Evolutionary conservation across 2,888 invertebrate genomes (phyloP), one percentile per base, ranked within the genome.

Genomic region (Sarcophaga caerulescens): DNA sequence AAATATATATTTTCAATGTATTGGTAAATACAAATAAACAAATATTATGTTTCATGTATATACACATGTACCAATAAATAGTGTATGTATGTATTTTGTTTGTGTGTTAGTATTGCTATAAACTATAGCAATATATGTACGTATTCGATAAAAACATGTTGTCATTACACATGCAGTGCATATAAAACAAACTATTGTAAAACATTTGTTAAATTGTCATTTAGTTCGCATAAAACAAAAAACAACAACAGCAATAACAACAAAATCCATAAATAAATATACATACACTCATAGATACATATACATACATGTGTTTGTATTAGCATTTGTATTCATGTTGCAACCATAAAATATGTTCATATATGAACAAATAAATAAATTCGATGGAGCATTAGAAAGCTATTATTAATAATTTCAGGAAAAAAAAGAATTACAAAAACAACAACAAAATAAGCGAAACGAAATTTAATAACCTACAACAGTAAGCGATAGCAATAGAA

Each of bases 131-230:
- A 74, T 59, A 21, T 23, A 62, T 8, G 35, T 69, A 45, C 12
- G 68, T 62, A 68, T 73, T 57, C 23, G 68, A 74, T 62, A 78
- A 74, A 21, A 74, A 78, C 78, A 83, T 83, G 73, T 83, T 83
- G 73, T 74, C 71, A 25, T 45, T 63, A 68, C 57, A 83, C 57
- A 78, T 83, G 78, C 78, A 69, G 62, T 63, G 73, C 68, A 78
- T 83, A 78, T 78, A 23, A 74, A 78, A 83, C 68, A 74, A 74
- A 83, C 60, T 68, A 68, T 78, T 68, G 68, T 68, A 57, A 68
- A 83, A 83, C 82, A 83, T 83, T 83, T 78, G 77, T 78, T 83
- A 83, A 74, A 83, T 74, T 78, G 68, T 78, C 73, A 68, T 74
- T 78, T 73, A 69, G 44, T 70, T 21, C 12, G 35, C 10, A 5